phyloP scores from a whole-genome alignment of 2,113 vertebrate species.

The Limanda limanda region DNA sequence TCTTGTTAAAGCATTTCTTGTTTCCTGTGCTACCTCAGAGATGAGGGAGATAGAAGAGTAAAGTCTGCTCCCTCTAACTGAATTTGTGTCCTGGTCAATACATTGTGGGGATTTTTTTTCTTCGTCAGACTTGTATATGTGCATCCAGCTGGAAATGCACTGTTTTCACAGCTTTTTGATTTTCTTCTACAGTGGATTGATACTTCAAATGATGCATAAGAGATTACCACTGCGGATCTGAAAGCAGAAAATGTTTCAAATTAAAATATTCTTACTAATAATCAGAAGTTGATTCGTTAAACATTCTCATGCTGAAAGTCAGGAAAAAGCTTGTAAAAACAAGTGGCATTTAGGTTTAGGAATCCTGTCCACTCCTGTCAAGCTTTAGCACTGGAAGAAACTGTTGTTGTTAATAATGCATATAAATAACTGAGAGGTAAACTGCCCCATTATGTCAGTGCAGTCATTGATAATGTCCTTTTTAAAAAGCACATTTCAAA shows the following conservation, averaged over 20 bases:
- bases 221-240: neutral
- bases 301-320: neutral
- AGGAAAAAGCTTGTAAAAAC: neutral
- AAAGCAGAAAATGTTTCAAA: conserved; percentile 7
- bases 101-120: neutral
- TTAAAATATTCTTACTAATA: neutral
- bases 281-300: neutral
- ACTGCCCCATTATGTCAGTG: no score
- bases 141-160: no score
- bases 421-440: no score
- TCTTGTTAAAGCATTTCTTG: neutral
- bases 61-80: neutral
- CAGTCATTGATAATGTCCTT: no score
- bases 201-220: neutral
- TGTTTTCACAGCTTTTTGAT: neutral
- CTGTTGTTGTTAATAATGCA: no score
- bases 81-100: neutral
- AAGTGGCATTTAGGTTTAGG: no score
- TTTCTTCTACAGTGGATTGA: neutral
- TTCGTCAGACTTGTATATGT: neutral
- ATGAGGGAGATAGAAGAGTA: neutral
- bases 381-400: no score
- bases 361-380: no score
- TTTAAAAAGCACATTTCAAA: no score
- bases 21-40: neutral